A percentile compares a stretch with the other conserved stretches of the same genome.
phyloP scores from a whole-genome alignment of 2,113 vertebrate species.

The Trogon melanurus region DNA sequence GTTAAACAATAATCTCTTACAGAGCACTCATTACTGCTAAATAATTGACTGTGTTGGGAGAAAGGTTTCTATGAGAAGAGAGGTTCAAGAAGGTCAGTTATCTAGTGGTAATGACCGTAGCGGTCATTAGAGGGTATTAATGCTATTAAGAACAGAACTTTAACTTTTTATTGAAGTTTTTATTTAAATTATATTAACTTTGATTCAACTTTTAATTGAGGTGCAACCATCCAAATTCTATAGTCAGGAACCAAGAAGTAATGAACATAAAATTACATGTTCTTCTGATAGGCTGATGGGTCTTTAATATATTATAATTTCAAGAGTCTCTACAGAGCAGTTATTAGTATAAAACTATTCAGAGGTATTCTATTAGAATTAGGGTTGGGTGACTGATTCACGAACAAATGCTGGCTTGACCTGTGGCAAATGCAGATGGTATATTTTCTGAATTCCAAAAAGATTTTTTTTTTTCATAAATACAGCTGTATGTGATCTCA shows the following conservation, averaged over 20 bases:
- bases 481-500: background rate
- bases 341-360: conserved; percentile 73
- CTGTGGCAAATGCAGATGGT: background rate
- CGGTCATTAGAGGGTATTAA: conserved; percentile 76
- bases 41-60: conserved; percentile 71
- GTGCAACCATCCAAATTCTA: conserved; percentile 81
- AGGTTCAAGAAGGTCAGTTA: conserved; percentile 75
- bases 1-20: conserved; percentile 71
- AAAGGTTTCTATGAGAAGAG: conserved; percentile 69
- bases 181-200: conserved; percentile 82
- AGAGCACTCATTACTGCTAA: conserved; percentile 67
- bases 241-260: conserved; percentile 73
- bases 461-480: background rate
- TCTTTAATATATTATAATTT: conserved; percentile 80
- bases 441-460: conserved; percentile 27
- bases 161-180: conserved; percentile 81
- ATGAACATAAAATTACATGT: conserved; percentile 81
- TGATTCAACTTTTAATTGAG: conserved; percentile 82
- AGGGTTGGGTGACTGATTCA: conserved; percentile 63
- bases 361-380: conserved; percentile 74
- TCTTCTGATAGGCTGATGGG: conserved; percentile 75
- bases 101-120: conserved; percentile 76
- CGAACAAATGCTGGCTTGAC: conserved; percentile 36
- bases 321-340: conserved; percentile 72
- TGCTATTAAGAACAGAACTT: conserved; percentile 79